These are phyloP conservation scores for Falco biarmicus DNA, from an alignment of 2,797 vertebrate species.

Conservation along the genomic window DNA sequence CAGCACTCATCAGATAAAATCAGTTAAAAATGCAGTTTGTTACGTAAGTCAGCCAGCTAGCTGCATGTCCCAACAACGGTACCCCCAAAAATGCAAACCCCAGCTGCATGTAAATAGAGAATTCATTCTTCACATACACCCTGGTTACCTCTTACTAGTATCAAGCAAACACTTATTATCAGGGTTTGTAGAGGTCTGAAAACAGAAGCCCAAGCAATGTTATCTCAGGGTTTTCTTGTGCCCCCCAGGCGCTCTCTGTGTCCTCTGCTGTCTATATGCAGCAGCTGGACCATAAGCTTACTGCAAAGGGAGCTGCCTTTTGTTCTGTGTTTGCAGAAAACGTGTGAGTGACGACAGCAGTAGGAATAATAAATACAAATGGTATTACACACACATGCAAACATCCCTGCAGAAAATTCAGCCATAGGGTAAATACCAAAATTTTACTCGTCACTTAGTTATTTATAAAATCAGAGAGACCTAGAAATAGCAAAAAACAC, in stretches of 20 bases:
- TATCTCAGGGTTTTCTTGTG: constrained; percentile 48
- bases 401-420: not conserved
- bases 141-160: not conserved
- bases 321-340: constrained; percentile 21
- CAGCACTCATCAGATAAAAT: constrained; percentile 40
- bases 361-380: constrained; percentile 25
- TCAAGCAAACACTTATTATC: not conserved
- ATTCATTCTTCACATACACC: not conserved
- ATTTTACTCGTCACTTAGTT: constrained; percentile 34
- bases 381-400: not conserved
- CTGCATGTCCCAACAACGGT: not conserved
- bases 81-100: constrained; percentile 10
- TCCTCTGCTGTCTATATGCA: not conserved
- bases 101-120: not conserved
- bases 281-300: constrained; percentile 9
- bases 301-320: constrained; percentile 28
- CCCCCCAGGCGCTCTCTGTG: not conserved
- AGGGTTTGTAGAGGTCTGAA: not conserved
- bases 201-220: constrained; percentile 18
- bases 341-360: not conserved
- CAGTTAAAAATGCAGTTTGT: constrained; percentile 7
- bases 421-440: constrained; percentile 7
- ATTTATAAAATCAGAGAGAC: constrained; percentile 49
- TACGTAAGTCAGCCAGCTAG: not conserved
- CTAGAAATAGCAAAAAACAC: constrained; percentile 5